Evolutionary conservation across 37 sponge, comb jelly and placozoan genomes (phyloP).

Genomic region (Geodia barretti): DNA sequence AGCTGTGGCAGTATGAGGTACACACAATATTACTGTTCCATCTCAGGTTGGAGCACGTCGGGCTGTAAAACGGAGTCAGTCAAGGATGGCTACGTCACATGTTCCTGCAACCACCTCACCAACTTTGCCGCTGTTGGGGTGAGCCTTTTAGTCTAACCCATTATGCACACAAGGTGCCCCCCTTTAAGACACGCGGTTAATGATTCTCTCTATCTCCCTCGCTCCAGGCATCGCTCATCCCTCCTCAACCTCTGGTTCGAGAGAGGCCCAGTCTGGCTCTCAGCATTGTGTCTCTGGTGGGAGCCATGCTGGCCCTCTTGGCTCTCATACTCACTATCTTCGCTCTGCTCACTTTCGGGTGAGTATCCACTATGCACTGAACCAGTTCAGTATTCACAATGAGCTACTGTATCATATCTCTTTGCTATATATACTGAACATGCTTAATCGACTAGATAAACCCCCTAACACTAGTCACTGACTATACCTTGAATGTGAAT

Average conservation of each 20-base stretch:
- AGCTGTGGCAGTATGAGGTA: no score
- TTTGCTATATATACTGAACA: neutral
- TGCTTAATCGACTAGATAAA: neutral
- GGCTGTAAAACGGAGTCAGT: slow-evolving; percentile 1
- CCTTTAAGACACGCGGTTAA: no score
- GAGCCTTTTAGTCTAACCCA: neutral
- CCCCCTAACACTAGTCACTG: neutral
- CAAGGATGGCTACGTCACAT: neutral
- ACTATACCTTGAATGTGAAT: neutral
- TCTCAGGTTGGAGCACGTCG: neutral
- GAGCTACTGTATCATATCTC: neutral
- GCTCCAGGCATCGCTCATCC: neutral
- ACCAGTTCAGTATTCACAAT: neutral
- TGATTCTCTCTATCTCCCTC: no score
- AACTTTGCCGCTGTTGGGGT: slow-evolving; percentile 66
- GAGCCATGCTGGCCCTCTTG: slow-evolving; percentile 8
- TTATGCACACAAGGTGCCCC: no score
- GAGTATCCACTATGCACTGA: neutral
- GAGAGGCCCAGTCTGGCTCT: neutral
- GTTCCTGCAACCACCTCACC: slow-evolving; percentile 73
- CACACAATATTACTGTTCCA: no score
- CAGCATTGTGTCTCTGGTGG: slow-evolving; percentile 14
- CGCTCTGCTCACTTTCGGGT: slow-evolving; percentile 34
- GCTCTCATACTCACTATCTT: slow-evolving; percentile 37
- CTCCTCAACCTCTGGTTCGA: neutral